Base-by-base conservation (phyloP, 2,113 vertebrate genomes). In the Gymnocephalus cernua region DNA sequence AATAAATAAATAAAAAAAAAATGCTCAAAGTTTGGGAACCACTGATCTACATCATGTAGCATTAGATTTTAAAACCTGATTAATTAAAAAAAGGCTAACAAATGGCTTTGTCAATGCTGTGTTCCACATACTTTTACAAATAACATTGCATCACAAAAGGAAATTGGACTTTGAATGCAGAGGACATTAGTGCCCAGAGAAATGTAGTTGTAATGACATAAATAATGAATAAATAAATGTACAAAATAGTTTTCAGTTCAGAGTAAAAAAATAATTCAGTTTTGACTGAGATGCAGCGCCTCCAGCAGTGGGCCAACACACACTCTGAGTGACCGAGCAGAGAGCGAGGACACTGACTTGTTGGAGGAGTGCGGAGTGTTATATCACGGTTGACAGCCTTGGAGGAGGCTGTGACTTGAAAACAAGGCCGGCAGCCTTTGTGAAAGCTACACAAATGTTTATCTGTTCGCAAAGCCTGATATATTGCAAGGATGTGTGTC, bases 341-440 rank as follows among this genome's bases (percentile, higher is more conserved):
- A 41, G 38, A 41, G 38, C 38, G 38, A 41, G 38, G 35, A 65
- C 53, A 50, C 5, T 51, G 25, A 35, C 16, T 38, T 15, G 25
- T 0, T 27, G 38, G 12, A 19, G 25, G 18, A 21, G 27, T 35
- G 27, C 18, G 12, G 14, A 63, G 47, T 61, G 38, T 64, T 44
- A 6, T 45, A 18, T 25, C 35, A 38, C 47, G 51, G 56, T 53
- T 62, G 68, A 25, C 19, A 18, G 68, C 29, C 23, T 21, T 8
- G 4, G 54, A 66, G 62, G 56, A 68, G 53, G 16, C 47, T 50
- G 18, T 6, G 74, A 54, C 58, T 21, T 16, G 15, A 76, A 70
- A 77, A 77, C 51, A 19, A 59, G 19, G 25, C 38, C 41, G 58
- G 19, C 14, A 32, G 45, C 66, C 21, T 27, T 48, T n/a, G 4